A percentile compares a stretch with the other conserved stretches of the same genome.
phyloP scores from a whole-genome alignment of 2,888 invertebrate genomes.

The Lordiphosa fenestrarum region DNA sequence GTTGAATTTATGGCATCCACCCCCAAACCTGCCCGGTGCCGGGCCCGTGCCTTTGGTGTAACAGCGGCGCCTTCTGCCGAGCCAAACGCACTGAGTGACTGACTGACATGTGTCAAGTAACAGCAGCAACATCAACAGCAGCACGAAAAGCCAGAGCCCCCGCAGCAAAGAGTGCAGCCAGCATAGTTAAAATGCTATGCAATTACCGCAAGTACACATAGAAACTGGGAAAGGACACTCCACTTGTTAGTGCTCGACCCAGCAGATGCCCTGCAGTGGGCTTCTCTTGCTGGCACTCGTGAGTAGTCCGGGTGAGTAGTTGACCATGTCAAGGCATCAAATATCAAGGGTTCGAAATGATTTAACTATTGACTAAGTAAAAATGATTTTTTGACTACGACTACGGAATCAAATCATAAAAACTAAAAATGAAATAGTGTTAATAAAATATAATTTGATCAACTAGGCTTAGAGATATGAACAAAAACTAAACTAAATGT shows the following conservation, averaged over 20 bases:
- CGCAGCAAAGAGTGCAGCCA: slow-evolving; percentile 34
- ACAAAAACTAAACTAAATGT: no score
- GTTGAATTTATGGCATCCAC: slow-evolving; percentile 38
- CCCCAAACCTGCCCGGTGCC: background rate
- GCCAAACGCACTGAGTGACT: slow-evolving; percentile 51
- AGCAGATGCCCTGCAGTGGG: slow-evolving; percentile 42
- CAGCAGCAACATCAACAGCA: slow-evolving; percentile 44
- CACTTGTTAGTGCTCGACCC: slow-evolving; percentile 23
- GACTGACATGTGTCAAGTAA: slow-evolving; percentile 73
- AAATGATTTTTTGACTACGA: no score
- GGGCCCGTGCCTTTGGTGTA: background rate
- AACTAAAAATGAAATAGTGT: no score
- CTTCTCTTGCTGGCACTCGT: no score
- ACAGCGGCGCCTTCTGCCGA: slow-evolving; percentile 11
- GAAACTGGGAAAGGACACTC: slow-evolving; percentile 17
- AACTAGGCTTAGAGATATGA: no score
- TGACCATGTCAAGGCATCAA: no score
- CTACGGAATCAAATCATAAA: no score
- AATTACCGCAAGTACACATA: slow-evolving; percentile 65
- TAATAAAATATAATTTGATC: no score
- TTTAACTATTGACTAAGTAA: no score
- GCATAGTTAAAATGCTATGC: slow-evolving; percentile 66
- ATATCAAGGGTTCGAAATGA: no score
- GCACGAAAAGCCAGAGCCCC: slow-evolving; percentile 12
- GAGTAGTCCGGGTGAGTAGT: no score